Evolutionary conservation across 2,113 vertebrate genomes (phyloP), one percentile per base, ranked within the genome.

Genomic region (Pelobates fuscus): DNA sequence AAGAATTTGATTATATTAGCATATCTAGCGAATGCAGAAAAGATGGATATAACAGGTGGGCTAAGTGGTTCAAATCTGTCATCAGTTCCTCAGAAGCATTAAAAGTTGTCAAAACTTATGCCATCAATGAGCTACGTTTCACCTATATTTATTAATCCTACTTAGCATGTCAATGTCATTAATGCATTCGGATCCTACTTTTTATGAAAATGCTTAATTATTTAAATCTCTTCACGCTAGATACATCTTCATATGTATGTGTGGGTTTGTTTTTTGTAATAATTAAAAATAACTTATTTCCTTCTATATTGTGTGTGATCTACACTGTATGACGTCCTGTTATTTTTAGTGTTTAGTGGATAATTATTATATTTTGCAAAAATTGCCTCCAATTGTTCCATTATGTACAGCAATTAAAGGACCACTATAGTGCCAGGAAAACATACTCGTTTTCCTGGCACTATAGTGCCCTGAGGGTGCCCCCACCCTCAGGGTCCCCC

Each of bases 91-190:
- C 27, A 18, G 29, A 30, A 20, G 18, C 60, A 62, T 62, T n/a
- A 62, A 62, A 62, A 29, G 29, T 11, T 62, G 60, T 62, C 60
- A 62, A 60, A 60, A 60, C 58, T 12, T 27, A 26, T 60, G 58
- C 25, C 25, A 60, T 29, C 24, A 24, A 17, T 60, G 58, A 29
- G 30, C n/a, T 14, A 8, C 60, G 12, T 11, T 62, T 8, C 18
- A 32, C 60, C 29, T 8, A 62, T 37, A 62, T 62, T 62, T 17
- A 62, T 21, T 37, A 62, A 32, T 12, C n/a, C 25, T 61, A n/a
- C 59, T 61, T 18, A 61, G 30, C n/a, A 18, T 29, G 25, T 61
- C 27, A 29, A 8, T 30, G 25, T 18, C 27, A 30, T 61, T 61
- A 61, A n/a, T 2, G 8, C 59, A 8, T 30, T 59, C 24, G 25